Percentiles rank a stretch among this genome's conserved stretches.
phyloP scores from a whole-genome alignment of 2,113 vertebrate species.

The Lontra canadensis region DNA sequence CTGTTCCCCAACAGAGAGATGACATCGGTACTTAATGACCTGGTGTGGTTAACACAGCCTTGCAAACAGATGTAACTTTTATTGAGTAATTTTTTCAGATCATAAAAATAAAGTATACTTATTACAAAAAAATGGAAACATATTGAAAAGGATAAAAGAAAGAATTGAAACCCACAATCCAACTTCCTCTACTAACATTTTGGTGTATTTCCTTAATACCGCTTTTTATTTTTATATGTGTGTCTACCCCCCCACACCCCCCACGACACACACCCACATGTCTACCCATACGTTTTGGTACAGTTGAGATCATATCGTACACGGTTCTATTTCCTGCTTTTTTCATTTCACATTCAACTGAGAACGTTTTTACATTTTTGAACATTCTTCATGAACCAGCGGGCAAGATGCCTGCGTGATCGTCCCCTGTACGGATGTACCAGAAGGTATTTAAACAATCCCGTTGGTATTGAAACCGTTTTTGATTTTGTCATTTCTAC shows the following conservation, averaged over 20 bases:
- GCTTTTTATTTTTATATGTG: not conserved
- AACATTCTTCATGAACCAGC: not conserved
- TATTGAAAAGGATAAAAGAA: conserved; percentile 31
- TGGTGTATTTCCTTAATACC: not conserved
- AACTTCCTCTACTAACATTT: not conserved
- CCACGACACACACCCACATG: not conserved
- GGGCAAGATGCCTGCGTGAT: not conserved
- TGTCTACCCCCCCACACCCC: no score
- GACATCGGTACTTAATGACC: not conserved
- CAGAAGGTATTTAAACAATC: not conserved
- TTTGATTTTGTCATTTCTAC: not conserved
- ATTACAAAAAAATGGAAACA: conserved; percentile 3
- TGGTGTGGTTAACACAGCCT: not conserved
- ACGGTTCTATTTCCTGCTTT: not conserved
- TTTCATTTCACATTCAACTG: not conserved
- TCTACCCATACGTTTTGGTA: not conserved
- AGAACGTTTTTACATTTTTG: not conserved
- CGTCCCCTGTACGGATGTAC: no score
- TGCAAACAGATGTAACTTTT: not conserved
- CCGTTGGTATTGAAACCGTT: not conserved
- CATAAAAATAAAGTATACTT: conserved; percentile 43
- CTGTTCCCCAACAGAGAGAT: not conserved
- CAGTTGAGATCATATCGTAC: not conserved
- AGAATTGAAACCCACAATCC: conserved; percentile 12
- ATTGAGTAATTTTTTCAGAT: conserved; percentile 22